Evolutionary conservation across 2,888 invertebrate genomes (phyloP).

Genomic region (Ectemnius lituratus): DNA sequence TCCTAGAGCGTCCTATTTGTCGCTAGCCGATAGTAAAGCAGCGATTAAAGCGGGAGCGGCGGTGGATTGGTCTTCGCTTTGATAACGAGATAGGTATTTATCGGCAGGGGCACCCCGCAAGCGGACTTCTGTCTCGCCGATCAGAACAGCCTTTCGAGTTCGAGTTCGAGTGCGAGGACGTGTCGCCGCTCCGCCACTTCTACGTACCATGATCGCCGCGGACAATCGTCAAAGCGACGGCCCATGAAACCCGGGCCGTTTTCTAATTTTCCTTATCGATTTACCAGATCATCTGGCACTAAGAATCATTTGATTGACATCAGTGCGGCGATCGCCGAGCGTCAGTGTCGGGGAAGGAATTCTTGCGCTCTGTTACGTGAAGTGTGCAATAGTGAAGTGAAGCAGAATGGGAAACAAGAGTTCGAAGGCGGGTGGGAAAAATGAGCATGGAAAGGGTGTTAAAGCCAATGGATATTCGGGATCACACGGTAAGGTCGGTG

Average conservation of each 20-base stretch:
- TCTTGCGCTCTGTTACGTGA: neutral
- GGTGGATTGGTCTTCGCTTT: constrained; percentile 34
- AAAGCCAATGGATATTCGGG: no score
- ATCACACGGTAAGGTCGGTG: no score
- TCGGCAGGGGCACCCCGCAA: constrained; percentile 49
- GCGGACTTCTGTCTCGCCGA: constrained; percentile 48
- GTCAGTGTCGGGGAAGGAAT: neutral
- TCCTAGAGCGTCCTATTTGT: neutral
- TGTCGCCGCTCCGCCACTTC: constrained; percentile 15
- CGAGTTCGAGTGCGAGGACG: constrained; percentile 8
- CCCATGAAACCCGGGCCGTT: neutral
- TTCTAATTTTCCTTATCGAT: no score
- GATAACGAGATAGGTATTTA: constrained; percentile 72
- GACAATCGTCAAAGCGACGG: constrained; percentile 1
- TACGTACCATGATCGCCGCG: constrained; percentile 36
- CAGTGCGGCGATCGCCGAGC: neutral
- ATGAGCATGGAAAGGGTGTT: neutral
- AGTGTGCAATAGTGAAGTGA: constrained; percentile 9
- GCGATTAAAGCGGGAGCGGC: constrained; percentile 63
- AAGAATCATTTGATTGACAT: neutral
- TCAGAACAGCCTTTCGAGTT: constrained; percentile 25
- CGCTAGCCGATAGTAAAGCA: constrained; percentile 63
- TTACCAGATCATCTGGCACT: neutral
- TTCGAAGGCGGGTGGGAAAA: constrained; percentile 26
- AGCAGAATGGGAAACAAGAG: constrained; percentile 60